Evolutionary conservation across 2,888 invertebrate genomes (phyloP).

Genomic region (Cosmopolites sordidus): DNA sequence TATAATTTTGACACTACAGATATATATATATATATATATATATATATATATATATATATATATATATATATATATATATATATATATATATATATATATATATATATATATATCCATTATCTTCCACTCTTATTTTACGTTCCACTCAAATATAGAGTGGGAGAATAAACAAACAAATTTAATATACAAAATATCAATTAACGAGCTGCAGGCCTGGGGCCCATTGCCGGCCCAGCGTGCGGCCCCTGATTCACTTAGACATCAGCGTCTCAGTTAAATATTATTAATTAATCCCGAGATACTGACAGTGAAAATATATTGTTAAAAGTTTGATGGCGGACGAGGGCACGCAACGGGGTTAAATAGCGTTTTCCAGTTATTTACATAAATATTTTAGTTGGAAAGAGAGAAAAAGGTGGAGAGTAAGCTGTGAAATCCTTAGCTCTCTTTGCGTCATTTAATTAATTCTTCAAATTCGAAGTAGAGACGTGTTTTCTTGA

Average conservation of each 20-base stretch:
- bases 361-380: not conserved
- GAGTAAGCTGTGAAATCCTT: too few relatives aligned
- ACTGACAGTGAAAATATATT: slow-evolving; percentile 18
- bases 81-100: too few relatives aligned
- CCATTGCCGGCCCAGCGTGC: slow-evolving; percentile 15
- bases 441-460: too few relatives aligned
- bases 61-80: too few relatives aligned
- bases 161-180: slow-evolving; percentile 17
- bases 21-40: too few relatives aligned
- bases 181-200: slow-evolving; percentile 24
- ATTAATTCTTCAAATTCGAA: too few relatives aligned
- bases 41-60: too few relatives aligned
- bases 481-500: too few relatives aligned
- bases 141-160: too few relatives aligned
- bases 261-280: slow-evolving; percentile 18
- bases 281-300: slow-evolving; percentile 17
- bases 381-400: slow-evolving; percentile 1
- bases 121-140: too few relatives aligned
- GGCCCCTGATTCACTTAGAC: slow-evolving; percentile 15
- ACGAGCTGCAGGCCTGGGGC: slow-evolving; percentile 10
- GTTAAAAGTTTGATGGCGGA: slow-evolving; percentile 6
- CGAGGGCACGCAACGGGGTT: not conserved
- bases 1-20: too few relatives aligned
- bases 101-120: too few relatives aligned
- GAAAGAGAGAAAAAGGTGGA: not conserved